Percentiles rank a stretch among this genome's conserved stretches.
These are phyloP conservation scores for Diarsia dahlii DNA, from an alignment of 2,888 invertebrate genomes.

Conservation along the genomic window DNA sequence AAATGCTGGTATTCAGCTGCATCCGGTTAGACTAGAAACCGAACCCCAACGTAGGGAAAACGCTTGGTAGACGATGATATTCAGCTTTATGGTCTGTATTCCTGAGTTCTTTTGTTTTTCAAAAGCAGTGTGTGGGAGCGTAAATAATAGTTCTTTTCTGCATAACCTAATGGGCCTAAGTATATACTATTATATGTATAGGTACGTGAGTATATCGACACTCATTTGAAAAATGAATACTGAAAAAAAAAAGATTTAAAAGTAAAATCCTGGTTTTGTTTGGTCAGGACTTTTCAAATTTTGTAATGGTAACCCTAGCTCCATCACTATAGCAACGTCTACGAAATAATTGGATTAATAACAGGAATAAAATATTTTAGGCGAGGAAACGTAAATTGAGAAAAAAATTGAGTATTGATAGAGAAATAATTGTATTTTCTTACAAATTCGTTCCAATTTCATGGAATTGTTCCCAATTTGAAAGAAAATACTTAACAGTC, in stretches of 20 bases:
- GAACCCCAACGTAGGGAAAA: too few species aligned
- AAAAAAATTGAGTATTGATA: conserved; percentile 9
- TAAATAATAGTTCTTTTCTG: background rate
- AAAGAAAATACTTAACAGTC: background rate
- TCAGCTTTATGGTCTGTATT: too few species aligned
- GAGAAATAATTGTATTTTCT: background rate
- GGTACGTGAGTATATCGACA: too few species aligned
- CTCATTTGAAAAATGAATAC: too few species aligned
- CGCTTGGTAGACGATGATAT: too few species aligned
- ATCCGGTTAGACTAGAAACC: too few species aligned
- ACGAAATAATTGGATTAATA: conserved; percentile 32
- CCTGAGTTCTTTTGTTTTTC: too few species aligned
- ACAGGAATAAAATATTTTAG: conserved; percentile 5
- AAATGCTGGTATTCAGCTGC: too few species aligned
- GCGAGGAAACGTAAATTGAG: background rate
- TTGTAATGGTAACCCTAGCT: background rate
- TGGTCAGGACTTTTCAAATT: background rate
- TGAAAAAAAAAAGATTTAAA: too few species aligned
- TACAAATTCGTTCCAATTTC: background rate
- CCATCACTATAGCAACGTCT: background rate
- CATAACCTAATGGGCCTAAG: too few species aligned
- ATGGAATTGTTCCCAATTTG: background rate
- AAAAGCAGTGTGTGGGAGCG: background rate
- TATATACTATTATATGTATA: background rate
- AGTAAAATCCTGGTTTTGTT: too few species aligned